phyloP scores from a whole-genome alignment of 64 coral and sea anemone genomes.

The Montipora capricornis region DNA sequence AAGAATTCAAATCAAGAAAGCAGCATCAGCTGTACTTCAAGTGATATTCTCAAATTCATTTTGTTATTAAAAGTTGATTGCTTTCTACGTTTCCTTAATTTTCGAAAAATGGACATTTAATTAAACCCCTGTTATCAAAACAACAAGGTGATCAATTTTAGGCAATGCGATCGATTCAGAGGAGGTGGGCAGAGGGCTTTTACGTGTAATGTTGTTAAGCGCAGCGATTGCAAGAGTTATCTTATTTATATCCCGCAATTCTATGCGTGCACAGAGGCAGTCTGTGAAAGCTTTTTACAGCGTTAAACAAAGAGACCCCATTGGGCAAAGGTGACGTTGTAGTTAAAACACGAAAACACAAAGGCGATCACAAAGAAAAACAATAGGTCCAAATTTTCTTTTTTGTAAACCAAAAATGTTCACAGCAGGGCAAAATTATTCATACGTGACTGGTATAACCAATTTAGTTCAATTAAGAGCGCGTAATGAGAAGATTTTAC shows the following conservation, averaged over 20 bases:
- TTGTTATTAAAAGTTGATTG: no score
- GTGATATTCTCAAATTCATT: no score
- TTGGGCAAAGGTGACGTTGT: background rate
- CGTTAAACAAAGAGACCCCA: background rate
- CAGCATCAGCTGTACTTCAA: background rate
- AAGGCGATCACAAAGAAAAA: background rate
- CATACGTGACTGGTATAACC: conserved; percentile 1
- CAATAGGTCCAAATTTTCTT: background rate
- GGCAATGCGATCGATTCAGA: background rate
- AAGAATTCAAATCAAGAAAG: no score
- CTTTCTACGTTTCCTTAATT: no score
- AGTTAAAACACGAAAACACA: background rate
- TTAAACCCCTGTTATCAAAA: background rate
- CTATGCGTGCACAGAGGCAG: background rate
- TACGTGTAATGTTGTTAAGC: background rate
- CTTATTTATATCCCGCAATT: no score
- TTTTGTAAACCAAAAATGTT: background rate
- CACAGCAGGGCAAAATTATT: conserved; percentile 8
- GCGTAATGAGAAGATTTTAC: background rate
- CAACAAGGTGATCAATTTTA: background rate
- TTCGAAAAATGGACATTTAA: background rate
- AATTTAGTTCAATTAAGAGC: background rate
- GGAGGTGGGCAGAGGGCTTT: background rate
- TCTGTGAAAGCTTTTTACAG: background rate
- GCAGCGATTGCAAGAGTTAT: background rate